Base-by-base conservation (phyloP, 2,888 invertebrate species). In the Caenorhabditis sp. region DNA sequence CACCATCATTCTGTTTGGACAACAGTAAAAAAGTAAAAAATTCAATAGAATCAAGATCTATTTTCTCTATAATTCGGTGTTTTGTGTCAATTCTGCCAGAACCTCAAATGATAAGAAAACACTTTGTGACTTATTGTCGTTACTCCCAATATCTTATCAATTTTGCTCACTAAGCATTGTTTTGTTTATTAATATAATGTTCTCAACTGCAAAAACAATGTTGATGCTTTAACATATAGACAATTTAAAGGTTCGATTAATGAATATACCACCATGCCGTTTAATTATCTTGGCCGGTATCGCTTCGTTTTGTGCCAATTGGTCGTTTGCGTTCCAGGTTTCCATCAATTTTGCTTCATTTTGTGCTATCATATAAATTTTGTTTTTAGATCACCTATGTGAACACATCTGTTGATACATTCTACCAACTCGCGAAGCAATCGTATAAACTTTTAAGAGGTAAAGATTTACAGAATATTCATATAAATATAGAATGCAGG, bases 281-380 rank as follows among this genome's bases (percentile, higher is more conserved):
- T 77, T 84, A 61, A 68, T 84, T 43, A 66, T 81, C 58, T 66
- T 86, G 62, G 77, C 83, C 31, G 73, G 77, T 43, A 63, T 86
- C 68, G 80, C 84, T 57, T 81, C 83, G 57, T 86, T 86, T 68
- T 82, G 82, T 64, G 78, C 84, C 71, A 86, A 86, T 66, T 86
- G 86, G 86, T 86, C 85, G 58, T 86, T 86, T 76, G 86, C 85
- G 31, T 86, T 84, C 72, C 86, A 86, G 81, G 85, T 84, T 19
- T 19, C 17, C 24, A 36, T 21, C 31, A 21, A 6, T 10, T 6
- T 17, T 14, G n/a, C 36, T 19, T 36, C 3, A 2, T 12, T 58
- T 58, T 58, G 36, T 27, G 1, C 1, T n/a, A 37, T 10, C 5
- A 36, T 10, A 49, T 4, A 5, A 55, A 14, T 26, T 21, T 23